phyloP scores from a whole-genome alignment of 1,140 invertebrate species.

The Aphelinus certus region DNA sequence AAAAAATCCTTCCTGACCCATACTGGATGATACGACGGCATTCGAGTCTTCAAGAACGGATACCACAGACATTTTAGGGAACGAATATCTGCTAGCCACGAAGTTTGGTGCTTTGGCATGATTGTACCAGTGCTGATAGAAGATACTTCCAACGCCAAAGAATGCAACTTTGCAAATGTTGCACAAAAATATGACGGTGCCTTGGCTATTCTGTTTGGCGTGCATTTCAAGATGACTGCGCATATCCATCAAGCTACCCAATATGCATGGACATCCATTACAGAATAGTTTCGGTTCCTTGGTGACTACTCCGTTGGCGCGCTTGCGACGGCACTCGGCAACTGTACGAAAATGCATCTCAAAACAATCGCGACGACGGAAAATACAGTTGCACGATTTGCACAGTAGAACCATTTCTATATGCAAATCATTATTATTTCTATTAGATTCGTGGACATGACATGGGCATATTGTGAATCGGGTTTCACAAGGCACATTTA shows the following conservation, averaged over 20 bases:
- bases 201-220: constrained; percentile 36
- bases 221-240: constrained; percentile 52
- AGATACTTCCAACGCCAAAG: constrained; percentile 51
- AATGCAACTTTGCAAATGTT: constrained; percentile 61
- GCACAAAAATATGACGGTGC: constrained; percentile 50
- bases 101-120: constrained; percentile 54
- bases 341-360: constrained; percentile 52
- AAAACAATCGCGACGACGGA: constrained; percentile 54
- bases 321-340: constrained; percentile 41
- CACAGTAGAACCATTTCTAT: constrained; percentile 59
- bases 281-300: constrained; percentile 55
- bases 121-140: constrained; percentile 57
- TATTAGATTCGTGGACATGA: constrained; percentile 46
- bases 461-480: constrained; percentile 52
- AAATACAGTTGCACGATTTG: constrained; percentile 51
- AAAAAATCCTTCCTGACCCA: constrained; percentile 47
- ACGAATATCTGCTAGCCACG: constrained; percentile 51
- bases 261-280: constrained; percentile 44
- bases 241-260: constrained; percentile 49
- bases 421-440: constrained; percentile 43
- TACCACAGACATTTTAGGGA: constrained; percentile 50
- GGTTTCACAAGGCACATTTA: not conserved
- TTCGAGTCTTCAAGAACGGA: constrained; percentile 1
- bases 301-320: constrained; percentile 30
- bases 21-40: constrained; percentile 19